phyloP scores from a whole-genome alignment of 2,797 vertebrate genomes.

The Alauda arvensis region DNA sequence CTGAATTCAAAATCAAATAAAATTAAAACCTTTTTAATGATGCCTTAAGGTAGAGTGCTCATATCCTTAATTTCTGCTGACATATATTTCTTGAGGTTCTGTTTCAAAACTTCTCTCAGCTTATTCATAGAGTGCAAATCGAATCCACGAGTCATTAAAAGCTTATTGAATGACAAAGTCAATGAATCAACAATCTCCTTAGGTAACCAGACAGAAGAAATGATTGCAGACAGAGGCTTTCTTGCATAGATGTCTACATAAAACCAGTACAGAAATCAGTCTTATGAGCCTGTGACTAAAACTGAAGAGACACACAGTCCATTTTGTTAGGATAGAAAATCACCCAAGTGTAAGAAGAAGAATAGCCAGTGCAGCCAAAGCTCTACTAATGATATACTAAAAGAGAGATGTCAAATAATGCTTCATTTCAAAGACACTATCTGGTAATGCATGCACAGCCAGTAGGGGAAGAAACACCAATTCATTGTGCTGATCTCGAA shows the following conservation, averaged over 20 bases:
- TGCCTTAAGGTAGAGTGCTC: background rate
- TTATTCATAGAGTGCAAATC: constrained; percentile 27
- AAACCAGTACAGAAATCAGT: background rate
- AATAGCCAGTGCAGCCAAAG: background rate
- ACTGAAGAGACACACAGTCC: background rate
- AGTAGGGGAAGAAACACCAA: background rate
- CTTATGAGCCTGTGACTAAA: background rate
- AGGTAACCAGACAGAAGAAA: constrained; percentile 9
- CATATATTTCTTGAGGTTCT: background rate
- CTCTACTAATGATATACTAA: background rate
- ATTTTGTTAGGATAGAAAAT: background rate
- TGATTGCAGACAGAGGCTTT: background rate
- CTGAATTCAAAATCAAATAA: constrained; percentile 32
- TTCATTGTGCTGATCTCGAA: background rate
- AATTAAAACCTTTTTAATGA: constrained; percentile 24
- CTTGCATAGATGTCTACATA: background rate
- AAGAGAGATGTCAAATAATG: background rate
- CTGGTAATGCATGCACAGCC: background rate
- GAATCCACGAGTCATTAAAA: background rate
- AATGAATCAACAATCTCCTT: constrained; percentile 14
- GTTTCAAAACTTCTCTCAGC: background rate
- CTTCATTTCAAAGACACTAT: background rate
- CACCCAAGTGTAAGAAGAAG: background rate
- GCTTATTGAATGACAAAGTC: background rate
- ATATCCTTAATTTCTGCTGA: constrained; percentile 32